These are phyloP conservation scores for Drosophila auraria DNA, from an alignment of 1,140 invertebrate genomes.

Conservation along the genomic window DNA sequence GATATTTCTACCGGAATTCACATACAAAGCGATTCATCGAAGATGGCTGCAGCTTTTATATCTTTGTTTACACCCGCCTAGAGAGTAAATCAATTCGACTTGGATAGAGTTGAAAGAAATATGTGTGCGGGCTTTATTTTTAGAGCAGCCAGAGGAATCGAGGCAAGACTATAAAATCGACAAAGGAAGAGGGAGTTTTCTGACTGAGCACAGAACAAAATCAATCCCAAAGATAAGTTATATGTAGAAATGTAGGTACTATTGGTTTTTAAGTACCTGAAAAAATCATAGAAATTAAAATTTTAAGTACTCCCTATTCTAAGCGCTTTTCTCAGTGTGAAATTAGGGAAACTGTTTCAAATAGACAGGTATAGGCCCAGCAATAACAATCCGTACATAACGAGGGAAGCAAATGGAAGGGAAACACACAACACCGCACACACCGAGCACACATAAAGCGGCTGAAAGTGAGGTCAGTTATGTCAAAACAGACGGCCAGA, in stretches of 20 bases:
- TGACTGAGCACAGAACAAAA: neutral
- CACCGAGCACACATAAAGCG: slow-evolving; percentile 12
- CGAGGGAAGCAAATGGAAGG: slow-evolving; percentile 18
- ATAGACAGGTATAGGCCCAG: slow-evolving; percentile 22
- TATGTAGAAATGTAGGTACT: neutral
- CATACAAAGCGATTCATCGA: slow-evolving; percentile 20
- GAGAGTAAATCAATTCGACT: slow-evolving; percentile 38
- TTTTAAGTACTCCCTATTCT: neutral
- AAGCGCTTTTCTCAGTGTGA: slow-evolving; percentile 12
- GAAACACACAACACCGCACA: slow-evolving; percentile 8
- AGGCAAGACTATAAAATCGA: neutral
- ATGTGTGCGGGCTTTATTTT: slow-evolving; percentile 47
- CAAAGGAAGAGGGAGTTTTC: neutral
- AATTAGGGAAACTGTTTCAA: slow-evolving; percentile 50
- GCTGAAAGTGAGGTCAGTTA: slow-evolving; percentile 59
- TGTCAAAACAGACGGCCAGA: slow-evolving; percentile 56
- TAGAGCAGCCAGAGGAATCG: slow-evolving; percentile 28
- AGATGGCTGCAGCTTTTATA: slow-evolving; percentile 35
- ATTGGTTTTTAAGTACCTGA: neutral
- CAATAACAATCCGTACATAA: slow-evolving; percentile 44
- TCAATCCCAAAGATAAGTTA: neutral
- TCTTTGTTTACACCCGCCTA: slow-evolving; percentile 28
- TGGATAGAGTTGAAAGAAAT: slow-evolving; percentile 66
- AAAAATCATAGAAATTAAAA: neutral
- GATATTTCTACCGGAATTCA: slow-evolving; percentile 19